Percentiles rank a stretch among this genome's conserved stretches.
These are phyloP conservation scores for Eugnorisma glareosa DNA, from an alignment of 2,888 invertebrate genomes.

Conservation along the genomic window DNA sequence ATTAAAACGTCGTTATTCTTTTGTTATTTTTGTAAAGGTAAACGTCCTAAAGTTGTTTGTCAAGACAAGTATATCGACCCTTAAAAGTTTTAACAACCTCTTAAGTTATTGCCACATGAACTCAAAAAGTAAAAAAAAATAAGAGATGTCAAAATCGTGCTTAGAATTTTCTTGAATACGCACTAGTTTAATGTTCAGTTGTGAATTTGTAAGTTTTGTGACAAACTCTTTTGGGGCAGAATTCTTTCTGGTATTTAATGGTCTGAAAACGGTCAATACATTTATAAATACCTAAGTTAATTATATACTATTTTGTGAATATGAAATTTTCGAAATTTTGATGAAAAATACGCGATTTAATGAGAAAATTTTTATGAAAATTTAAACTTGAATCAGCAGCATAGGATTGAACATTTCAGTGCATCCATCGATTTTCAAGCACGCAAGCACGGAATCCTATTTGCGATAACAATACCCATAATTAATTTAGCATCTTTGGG, in stretches of 20 bases:
- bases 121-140: background rate
- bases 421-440: background rate
- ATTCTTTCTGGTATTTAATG: background rate
- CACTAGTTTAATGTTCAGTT: background rate
- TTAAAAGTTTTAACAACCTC: conserved; percentile 29
- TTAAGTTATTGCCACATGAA: conserved; percentile 11
- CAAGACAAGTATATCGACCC: conserved; percentile 16
- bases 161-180: background rate
- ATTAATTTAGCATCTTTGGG: too few species aligned
- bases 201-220: background rate
- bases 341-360: background rate
- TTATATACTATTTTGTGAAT: too few species aligned
- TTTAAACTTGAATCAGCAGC: too few species aligned
- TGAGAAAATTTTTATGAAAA: background rate
- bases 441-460: background rate
- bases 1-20: background rate
- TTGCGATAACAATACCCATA: background rate
- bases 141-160: background rate
- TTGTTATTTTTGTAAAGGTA: background rate
- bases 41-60: conserved; percentile 5
- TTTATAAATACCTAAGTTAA: too few species aligned
- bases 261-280: too few species aligned
- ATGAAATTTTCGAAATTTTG: too few species aligned
- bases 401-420: background rate
- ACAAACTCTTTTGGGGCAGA: background rate